phyloP scores from a whole-genome alignment of 2,113 vertebrate species.

The Panthera tigris region DNA sequence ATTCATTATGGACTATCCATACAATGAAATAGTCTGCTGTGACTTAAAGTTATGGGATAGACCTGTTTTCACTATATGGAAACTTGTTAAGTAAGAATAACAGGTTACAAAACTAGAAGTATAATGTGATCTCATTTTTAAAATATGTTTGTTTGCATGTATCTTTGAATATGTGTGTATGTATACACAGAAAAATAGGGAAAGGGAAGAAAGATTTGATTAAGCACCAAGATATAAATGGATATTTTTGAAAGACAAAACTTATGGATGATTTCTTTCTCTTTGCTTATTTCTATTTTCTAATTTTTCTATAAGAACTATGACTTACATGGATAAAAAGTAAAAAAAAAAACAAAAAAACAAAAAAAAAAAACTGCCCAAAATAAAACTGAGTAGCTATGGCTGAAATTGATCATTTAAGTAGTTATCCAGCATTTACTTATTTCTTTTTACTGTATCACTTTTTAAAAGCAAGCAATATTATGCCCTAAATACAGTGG shows the following conservation, averaged over 20 bases:
- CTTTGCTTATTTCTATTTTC: constrained; percentile 33
- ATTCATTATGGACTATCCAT: not conserved
- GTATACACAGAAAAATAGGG: not conserved
- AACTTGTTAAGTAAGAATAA: constrained; percentile 28
- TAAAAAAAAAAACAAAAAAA: constrained; percentile 24
- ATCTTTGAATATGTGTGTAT: not conserved
- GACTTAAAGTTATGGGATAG: constrained; percentile 16
- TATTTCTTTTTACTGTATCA: not conserved
- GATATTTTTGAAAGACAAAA: not conserved
- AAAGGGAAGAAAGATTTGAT: not conserved
- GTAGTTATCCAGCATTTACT: not conserved
- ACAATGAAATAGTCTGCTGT: not conserved
- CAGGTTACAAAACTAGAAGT: not conserved
- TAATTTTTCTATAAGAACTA: not conserved
- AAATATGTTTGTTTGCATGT: not conserved
- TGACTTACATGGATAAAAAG: not conserved
- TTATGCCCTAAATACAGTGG: not conserved
- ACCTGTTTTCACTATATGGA: not conserved
- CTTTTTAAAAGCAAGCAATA: not conserved
- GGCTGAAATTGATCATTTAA: not conserved
- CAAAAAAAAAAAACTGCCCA: not conserved
- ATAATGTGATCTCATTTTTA: not conserved
- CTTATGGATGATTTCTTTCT: not conserved
- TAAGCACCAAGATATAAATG: not conserved
- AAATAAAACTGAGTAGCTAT: constrained; percentile 9